A percentile compares a stretch with the other conserved stretches of the same genome.
phyloP scores from a whole-genome alignment of 2,113 vertebrate species.

The Gavia stellata region DNA sequence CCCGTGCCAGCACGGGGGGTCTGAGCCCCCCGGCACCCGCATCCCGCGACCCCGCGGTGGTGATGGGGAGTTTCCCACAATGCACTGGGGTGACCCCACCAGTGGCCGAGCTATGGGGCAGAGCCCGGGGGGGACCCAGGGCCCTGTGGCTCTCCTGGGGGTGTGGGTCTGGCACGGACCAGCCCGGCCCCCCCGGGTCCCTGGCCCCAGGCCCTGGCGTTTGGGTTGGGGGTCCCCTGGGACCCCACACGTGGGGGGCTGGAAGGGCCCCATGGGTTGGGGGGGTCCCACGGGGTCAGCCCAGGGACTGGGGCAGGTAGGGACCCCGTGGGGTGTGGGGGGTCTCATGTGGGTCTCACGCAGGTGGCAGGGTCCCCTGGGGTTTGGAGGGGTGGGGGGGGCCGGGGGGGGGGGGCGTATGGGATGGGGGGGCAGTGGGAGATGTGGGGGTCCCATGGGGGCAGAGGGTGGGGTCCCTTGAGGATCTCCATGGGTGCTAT shows the following conservation, averaged over 20 bases:
- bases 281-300: background rate
- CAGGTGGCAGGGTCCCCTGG: background rate
- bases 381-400: background rate
- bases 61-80: conserved; percentile 43
- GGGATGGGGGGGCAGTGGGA: background rate
- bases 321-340: no score
- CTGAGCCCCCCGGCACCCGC: background rate
- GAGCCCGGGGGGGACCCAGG: background rate
- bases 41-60: background rate
- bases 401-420: no score
- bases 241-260: background rate
- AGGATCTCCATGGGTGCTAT: background rate
- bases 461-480: background rate
- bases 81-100: background rate
- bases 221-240: background rate
- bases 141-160: background rate
- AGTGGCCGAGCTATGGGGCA: accelerated
- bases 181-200: accelerated
- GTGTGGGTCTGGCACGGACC: accelerated
- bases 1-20: accelerated
- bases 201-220: no score
- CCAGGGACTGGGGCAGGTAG: background rate
- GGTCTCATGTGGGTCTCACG: background rate
- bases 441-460: accelerated
- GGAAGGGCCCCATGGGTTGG: background rate